Base-by-base conservation (phyloP, 2,797 vertebrate genomes). In the Remorina albescens region DNA sequence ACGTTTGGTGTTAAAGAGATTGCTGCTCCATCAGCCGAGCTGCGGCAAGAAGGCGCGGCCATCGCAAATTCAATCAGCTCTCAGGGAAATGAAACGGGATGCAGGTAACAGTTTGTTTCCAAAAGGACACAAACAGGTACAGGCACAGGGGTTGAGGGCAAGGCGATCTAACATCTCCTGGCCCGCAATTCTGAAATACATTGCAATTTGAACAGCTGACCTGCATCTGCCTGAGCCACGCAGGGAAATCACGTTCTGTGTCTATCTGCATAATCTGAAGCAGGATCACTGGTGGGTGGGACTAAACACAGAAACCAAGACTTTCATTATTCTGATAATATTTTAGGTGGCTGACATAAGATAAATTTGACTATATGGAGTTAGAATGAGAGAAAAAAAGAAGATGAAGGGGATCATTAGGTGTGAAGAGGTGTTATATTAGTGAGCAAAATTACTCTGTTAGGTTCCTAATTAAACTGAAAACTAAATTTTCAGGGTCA, bases 21-120 rank as follows among this genome's bases (percentile, higher is more conserved):
- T 90, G 90, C 86, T 77, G 89, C 86, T 88, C 80, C 41, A 82
- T 88, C 86, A 59, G 83, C 78, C 62, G 56, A 80, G 85, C 73
- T 28, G 36, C 26, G 54, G 88, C 67, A 74, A 84, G 83, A 83
- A 83, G 77, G 80, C 54, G 61, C 81, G 53, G 84, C 89, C 91
- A 88, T 93, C 90, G 62, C 87, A 88, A 94, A 94, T 93, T 92
- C 92, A 94, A 94, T 94, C 94, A 92, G 86, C 85, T 91, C 78
- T 62, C 86, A 64, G 93, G 89, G 89, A 93, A 95, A 94, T 94
- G 86, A 94, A 94, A 95, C 76, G 81, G 79, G 88, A 84, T 57
- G 78, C 68, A 30, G 74, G 84, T 91, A 88, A 81, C 67, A 89
- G 88, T 91, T 91, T 86, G 89, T 88, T 82, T 82, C 86, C 3